These are phyloP conservation scores for Hyles vespertilio DNA, from an alignment of 1,140 invertebrate genomes.

Conservation along the genomic window DNA sequence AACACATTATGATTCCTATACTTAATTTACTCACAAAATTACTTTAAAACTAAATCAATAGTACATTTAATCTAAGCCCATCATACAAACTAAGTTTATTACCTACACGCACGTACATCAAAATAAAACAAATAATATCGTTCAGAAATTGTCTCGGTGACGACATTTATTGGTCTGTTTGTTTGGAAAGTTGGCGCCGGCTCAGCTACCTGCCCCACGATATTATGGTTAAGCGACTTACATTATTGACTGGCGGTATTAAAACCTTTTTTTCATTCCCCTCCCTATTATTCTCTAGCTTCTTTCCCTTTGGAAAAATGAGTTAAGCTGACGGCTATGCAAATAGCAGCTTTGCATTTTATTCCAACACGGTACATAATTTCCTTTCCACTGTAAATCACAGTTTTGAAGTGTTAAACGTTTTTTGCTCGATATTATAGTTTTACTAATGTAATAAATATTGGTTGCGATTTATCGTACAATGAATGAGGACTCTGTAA, in stretches of 20 bases:
- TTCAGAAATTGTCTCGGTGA: slow-evolving; percentile 39
- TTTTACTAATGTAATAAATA: background rate
- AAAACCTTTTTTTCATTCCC: slow-evolving; percentile 20
- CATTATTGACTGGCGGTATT: slow-evolving; percentile 22
- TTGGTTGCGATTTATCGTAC: too few relatives aligned
- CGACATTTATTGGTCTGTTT: slow-evolving; percentile 62
- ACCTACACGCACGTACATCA: background rate
- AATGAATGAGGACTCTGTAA: too few relatives aligned
- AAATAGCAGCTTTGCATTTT: slow-evolving; percentile 19
- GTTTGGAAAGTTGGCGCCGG: slow-evolving; percentile 43
- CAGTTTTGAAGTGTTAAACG: background rate
- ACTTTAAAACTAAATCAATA: too few relatives aligned
- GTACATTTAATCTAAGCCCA: too few relatives aligned
- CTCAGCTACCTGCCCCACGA: slow-evolving; percentile 34
- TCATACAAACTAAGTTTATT: too few relatives aligned
- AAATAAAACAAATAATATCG: background rate
- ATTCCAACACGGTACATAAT: slow-evolving; percentile 16
- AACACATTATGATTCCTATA: too few relatives aligned
- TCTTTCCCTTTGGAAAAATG: slow-evolving; percentile 20
- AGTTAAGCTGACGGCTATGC: slow-evolving; percentile 16
- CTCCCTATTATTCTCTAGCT: slow-evolving; percentile 15
- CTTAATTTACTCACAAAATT: too few relatives aligned
- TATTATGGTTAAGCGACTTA: slow-evolving; percentile 29
- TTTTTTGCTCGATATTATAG: background rate
- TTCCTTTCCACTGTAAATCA: slow-evolving; percentile 8